Evolutionary conservation across 37 sponge, comb jelly and placozoan species (phyloP).

Genomic region (Aphrocallistes beatrix): DNA sequence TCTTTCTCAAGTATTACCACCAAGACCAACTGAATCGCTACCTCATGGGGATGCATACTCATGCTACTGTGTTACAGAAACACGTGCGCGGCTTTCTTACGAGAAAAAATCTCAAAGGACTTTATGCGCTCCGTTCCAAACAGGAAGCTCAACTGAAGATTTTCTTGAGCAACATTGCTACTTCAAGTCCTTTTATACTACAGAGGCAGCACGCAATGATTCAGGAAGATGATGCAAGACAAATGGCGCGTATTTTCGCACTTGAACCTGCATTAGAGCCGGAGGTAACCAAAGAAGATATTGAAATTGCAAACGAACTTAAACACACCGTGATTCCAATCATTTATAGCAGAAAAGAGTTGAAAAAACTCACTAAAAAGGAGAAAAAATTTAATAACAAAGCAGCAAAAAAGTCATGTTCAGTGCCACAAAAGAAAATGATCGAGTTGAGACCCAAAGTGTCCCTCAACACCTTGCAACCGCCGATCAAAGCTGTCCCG

Average conservation of each 20-base stretch:
- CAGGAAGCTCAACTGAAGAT: not conserved
- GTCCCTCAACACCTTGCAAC: not conserved
- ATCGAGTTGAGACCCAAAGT: not conserved
- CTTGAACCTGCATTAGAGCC: not conserved
- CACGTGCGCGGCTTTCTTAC: constrained; percentile 32
- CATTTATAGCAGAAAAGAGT: not conserved
- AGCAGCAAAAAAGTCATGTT: not conserved
- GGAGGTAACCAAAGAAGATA: not conserved
- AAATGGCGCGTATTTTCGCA: not conserved
- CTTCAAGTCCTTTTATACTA: not conserved
- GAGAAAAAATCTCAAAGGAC: constrained; percentile 28
- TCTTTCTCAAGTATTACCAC: constrained; percentile 65
- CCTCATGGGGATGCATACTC: constrained; percentile 39
- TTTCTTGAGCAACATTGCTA: not conserved
- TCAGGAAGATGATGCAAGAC: not conserved
- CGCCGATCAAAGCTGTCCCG: not conserved
- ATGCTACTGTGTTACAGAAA: constrained; percentile 50
- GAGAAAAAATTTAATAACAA: not conserved
- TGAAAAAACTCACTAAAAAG: not conserved
- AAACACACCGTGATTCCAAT: not conserved
- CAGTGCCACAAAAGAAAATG: not conserved
- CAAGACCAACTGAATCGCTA: constrained; percentile 42
- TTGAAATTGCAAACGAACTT: not conserved
- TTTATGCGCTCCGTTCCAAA: not conserved
- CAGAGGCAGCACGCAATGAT: not conserved